Conservation (phyloP, 23 tunicate species). For the Trididemnum clinides region DNA sequence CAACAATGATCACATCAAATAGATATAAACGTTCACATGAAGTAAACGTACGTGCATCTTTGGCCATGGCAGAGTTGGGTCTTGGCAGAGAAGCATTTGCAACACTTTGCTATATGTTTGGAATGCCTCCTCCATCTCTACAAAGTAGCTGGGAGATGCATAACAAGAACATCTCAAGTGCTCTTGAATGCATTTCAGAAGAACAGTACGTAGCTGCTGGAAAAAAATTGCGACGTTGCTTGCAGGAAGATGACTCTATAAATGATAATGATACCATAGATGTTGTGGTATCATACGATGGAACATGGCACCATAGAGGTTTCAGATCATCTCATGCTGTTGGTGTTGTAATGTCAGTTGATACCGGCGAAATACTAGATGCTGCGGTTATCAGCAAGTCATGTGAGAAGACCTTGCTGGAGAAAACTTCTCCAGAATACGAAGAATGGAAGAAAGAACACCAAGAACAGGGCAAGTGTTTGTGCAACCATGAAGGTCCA, state of each 20-base stretch:
- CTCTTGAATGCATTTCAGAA: not conserved
- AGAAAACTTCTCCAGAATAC: not conserved
- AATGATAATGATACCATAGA: too few species aligned
- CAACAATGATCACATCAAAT: too few species aligned
- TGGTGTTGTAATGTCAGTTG: slow-evolving; percentile 25
- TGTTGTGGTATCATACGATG: slow-evolving; percentile 32
- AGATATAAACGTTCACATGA: too few species aligned
- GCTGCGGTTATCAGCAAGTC: slow-evolving; percentile 9
- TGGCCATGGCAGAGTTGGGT: too few species aligned
- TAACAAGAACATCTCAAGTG: not conserved
- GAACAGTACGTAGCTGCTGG: not conserved
- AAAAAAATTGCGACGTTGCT: not conserved
- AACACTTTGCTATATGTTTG: too few species aligned
- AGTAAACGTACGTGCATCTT: too few species aligned
- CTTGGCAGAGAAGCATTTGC: too few species aligned
- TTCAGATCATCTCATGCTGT: slow-evolving; percentile 24
- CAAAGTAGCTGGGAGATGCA: slow-evolving; percentile 19
- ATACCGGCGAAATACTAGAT: slow-evolving; percentile 21
- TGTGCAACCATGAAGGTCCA: slow-evolving; percentile 14
- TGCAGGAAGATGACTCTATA: not conserved
- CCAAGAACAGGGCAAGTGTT: not conserved
- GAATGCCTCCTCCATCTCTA: slow-evolving; percentile 28
- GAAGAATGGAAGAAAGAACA: slow-evolving; percentile 10
- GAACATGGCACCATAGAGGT: slow-evolving; percentile 29
- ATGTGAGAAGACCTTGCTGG: not conserved